Evolutionary conservation across 2,888 invertebrate species (phyloP).

Genomic region (Acholoe squamosa): DNA sequence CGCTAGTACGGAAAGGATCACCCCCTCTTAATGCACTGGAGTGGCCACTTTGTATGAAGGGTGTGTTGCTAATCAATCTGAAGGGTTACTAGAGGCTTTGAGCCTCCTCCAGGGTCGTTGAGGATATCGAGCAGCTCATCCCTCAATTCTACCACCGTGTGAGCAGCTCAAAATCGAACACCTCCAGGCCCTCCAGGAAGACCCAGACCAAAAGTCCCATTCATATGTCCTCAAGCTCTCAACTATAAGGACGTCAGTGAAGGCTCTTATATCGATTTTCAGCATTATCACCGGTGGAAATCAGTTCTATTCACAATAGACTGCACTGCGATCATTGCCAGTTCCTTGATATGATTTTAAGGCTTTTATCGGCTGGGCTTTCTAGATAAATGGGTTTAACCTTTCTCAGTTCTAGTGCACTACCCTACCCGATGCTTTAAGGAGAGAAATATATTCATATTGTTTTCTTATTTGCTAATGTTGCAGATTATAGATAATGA

Average conservation of each 20-base stretch:
- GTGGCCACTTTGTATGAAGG: constrained; percentile 17
- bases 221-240: not conserved
- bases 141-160: not conserved
- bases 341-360: too few species aligned
- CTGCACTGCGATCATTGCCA: too few species aligned
- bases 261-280: too few species aligned
- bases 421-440: too few species aligned
- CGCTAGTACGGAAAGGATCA: not conserved
- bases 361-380: too few species aligned
- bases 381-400: too few species aligned
- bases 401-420: too few species aligned
- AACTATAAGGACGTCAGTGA: not conserved
- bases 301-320: too few species aligned
- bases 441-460: too few species aligned
- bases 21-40: not conserved
- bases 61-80: constrained; percentile 13
- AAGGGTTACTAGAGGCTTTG: not conserved
- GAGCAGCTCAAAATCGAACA: not conserved
- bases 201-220: constrained; percentile 10
- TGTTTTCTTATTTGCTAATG: too few species aligned
- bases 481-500: too few species aligned
- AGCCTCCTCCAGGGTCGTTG: not conserved
- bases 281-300: too few species aligned
- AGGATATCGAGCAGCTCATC: constrained; percentile 24
- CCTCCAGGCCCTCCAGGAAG: not conserved